Base-by-base conservation (phyloP, 2,113 vertebrate genomes). In the Nothocercus julius region DNA sequence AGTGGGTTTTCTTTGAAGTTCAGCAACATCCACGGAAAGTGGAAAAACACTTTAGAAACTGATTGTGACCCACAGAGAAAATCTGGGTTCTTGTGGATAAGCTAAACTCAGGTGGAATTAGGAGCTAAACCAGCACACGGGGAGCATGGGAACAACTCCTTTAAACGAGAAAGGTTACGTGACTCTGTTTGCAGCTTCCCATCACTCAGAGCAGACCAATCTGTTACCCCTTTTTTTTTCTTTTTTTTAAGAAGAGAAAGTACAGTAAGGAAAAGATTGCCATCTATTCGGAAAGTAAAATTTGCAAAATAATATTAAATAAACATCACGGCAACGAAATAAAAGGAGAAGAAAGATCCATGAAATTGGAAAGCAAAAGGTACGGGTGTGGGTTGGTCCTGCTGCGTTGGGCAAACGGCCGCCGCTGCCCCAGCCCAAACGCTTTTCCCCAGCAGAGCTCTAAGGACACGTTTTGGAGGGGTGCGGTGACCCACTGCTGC, bases 351-450 rank as follows among this genome's bases (percentile, higher is more conserved):
- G 68, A 66, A 89, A 82, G 14, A 47, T 62, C 81, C 61, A 4
- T 0, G 24, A 32, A 90, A 63, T 77, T 40, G 54, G 73, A 61
- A 92, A 89, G 58, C 3, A 28, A 89, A 93, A 85, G 69, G 82
- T 73, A 38, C 18, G 51, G 62, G 86, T 64, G 75, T 89, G 63
- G 38, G 24, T 80, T 58, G 62, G 40, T 38, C 24, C 76, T 82
- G 80, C 1, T 4, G 42, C 2, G 13, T 2, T 0, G 64, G 40
- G 32, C 47, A 24, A 9, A 13, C 0, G 0, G 34, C 54, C 2
- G 36, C 73, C 27, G 47, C 17, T n/a, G 38, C 69, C 25, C 38
- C 79, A 54, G 40, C 16, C 51, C 70, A 13, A 13, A 44, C 63
- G 67, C 64, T 75, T 51, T 70, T 14, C 44, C 12, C 7, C 68